Base-by-base conservation (phyloP, 2,113 vertebrate species). In the Synodontis membranacea region DNA sequence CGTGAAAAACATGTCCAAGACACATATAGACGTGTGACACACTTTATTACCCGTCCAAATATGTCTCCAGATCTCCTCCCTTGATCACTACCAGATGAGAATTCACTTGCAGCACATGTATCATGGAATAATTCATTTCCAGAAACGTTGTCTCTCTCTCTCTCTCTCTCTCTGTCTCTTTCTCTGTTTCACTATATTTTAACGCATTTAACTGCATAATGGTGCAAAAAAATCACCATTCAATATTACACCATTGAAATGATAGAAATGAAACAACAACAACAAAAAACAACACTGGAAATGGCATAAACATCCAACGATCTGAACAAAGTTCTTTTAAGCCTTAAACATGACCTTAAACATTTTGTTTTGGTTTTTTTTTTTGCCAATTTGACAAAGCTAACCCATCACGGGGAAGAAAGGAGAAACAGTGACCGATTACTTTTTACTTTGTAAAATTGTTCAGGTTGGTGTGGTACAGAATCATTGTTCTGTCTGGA, bases 61-160 rank as follows among this genome's bases (percentile, higher is more conserved):
- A 78, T 50, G 52, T 48, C 28, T 48, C 60, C 74, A 37, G 56
- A 85, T 78, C 60, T 78, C 56, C 52, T 62, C 12, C 74, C 74
- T 50, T 85, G 42, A 84, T 84, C 74, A 78, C 74, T 37, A 78
- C 72, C 84, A 85, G 56, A 78, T 84, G 66, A 72, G 48, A 72
- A 21, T 28, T 12, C 56, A 42, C 15, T 48, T 60, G 52, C 52
- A 76, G 44, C 31, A 58, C 39, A 62, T 46, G n/a, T 37, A 50
- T 28, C 42, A 58, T 50, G 72, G n/a, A 62, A 64, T 62, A 37
- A 78, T 79, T 12, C 84, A 21, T 62, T n/a, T 56, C 17, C 7
- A 60, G 56, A 56, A 56, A 42, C 17, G 8, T 19, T 84, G 34
- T 82, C 39, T 62, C 58, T 44, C 5, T 37, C 34, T 68, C 1